These are phyloP conservation scores for Lytechinus variegatus DNA, from an alignment of 35 echinoderm and acorn worm species.

Conservation along the genomic window DNA sequence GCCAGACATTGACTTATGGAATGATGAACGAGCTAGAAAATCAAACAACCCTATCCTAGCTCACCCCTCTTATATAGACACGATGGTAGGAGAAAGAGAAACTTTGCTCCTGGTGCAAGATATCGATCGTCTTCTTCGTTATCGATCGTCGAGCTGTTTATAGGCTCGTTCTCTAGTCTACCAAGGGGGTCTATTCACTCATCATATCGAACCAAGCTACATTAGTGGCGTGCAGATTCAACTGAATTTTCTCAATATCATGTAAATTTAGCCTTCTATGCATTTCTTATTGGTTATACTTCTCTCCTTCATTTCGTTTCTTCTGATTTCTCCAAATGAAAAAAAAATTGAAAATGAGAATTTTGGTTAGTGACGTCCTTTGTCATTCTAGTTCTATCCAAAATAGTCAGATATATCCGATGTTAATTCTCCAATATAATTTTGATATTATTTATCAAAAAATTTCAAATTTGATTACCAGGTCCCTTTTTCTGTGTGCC, in stretches of 20 bases:
- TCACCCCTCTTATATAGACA: background rate
- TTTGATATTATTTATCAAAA: background rate
- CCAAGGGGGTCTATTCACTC: slow-evolving; percentile 6
- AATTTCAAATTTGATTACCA: background rate
- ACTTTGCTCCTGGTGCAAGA: background rate
- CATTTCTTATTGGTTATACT: background rate
- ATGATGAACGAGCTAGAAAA: background rate
- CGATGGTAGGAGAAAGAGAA: background rate
- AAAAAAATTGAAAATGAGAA: background rate
- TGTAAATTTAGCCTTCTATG: slow-evolving; percentile 9
- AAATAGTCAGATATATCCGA: background rate
- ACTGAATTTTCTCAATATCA: background rate
- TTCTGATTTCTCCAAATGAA: background rate
- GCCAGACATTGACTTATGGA: background rate
- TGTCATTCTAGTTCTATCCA: background rate
- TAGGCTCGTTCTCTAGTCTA: background rate
- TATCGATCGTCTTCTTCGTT: background rate
- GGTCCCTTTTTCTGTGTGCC: background rate
- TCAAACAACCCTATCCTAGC: background rate
- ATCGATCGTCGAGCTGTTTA: slow-evolving; percentile 16
- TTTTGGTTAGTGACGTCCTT: background rate
- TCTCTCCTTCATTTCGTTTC: background rate
- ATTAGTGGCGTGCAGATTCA: slow-evolving; percentile 23
- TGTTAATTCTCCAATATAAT: background rate
- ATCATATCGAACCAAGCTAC: background rate